Base-by-base conservation (phyloP, 2,113 vertebrate species). In the Caretta caretta region DNA sequence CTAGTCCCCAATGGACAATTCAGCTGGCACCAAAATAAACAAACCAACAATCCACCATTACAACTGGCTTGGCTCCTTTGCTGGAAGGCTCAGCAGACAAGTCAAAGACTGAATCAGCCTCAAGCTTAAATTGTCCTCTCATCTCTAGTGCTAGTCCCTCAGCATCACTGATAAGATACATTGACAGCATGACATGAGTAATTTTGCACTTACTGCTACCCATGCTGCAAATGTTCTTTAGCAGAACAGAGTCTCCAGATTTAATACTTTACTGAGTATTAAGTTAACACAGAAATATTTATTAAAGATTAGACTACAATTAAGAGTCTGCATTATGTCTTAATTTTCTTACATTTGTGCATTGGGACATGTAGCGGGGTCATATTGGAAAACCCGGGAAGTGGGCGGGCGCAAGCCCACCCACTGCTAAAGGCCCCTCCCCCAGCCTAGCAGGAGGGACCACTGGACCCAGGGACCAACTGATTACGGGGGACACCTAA, bases 171-270 rank as follows among this genome's bases (percentile, higher is more conserved):
- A 90, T 0, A 6, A 88, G 54, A 83, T 86, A 81, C 2, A 0
- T 75, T 92, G 16, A 1, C 20, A 25, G 5, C 5, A 25, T 27
- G 11, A 10, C 22, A 81, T 13, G n/a, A 95, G n/a, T 83, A 96
- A 95, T 90, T 87, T 87, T 94, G 93, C 80, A 91, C 38, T 90
- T 17, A 11, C 56, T 82, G 84, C 84, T 92, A 31, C 51, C 92
- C 92, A 92, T 79, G 80, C 81, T 93, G 94, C 96, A 97, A 95
- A 79, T 2, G 2, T 5, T 87, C 76, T 97, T 95, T 95, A 72
- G 35, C 87, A 88, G 91, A 65, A 91, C 80, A 42, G 80, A 88
- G 31, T 95, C 90, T 95, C 90, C 80, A 53, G 78, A 42, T 84
- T 78, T 93, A 50, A 12, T 94, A 93, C 87, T 87, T 91, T 78